Percentiles rank a stretch among this genome's conserved stretches.
phyloP scores from a whole-genome alignment of 2,113 vertebrate species.

The Ornithorhynchus anatinus region DNA sequence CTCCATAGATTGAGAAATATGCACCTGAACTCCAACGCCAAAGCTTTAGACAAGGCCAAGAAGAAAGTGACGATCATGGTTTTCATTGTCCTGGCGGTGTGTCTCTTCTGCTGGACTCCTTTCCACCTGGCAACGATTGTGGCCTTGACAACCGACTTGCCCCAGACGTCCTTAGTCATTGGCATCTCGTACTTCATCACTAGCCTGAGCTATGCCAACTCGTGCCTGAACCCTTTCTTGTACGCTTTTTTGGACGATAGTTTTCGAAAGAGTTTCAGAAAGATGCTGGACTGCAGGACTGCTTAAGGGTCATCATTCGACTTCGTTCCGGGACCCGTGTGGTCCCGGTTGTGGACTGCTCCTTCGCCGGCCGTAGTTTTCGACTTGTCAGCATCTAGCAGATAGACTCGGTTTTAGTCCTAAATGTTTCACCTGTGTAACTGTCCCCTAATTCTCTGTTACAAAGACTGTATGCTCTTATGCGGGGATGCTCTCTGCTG shows the following conservation, averaged over 20 bases:
- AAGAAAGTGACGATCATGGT: slow-evolving; percentile 89
- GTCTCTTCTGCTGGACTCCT: slow-evolving; percentile 90
- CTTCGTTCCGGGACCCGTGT: background rate
- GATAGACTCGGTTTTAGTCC: too few relatives aligned
- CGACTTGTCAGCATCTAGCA: too few relatives aligned
- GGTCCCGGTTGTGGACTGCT: background rate
- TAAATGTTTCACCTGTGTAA: too few relatives aligned
- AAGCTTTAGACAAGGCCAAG: slow-evolving; percentile 89
- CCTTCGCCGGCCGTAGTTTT: too few relatives aligned
- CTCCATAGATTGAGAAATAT: slow-evolving; percentile 83
- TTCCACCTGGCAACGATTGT: slow-evolving; percentile 90
- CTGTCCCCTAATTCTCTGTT: too few relatives aligned
- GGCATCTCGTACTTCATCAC: slow-evolving; percentile 88
- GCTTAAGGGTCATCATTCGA: slow-evolving; percentile 52
- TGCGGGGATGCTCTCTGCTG: too few relatives aligned
- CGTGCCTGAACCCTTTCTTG: slow-evolving; percentile 88
- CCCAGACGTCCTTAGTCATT: slow-evolving; percentile 82
- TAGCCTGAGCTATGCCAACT: slow-evolving; percentile 91
- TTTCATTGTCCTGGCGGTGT: slow-evolving; percentile 85
- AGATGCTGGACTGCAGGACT: slow-evolving; percentile 78
- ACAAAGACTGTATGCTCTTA: too few relatives aligned
- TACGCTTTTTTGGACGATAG: slow-evolving; percentile 89
- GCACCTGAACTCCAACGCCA: slow-evolving; percentile 82
- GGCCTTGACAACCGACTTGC: slow-evolving; percentile 85
- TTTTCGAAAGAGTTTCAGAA: slow-evolving; percentile 85